phyloP scores from a whole-genome alignment of 2,113 vertebrate genomes.

The Notiomystis cincta region DNA sequence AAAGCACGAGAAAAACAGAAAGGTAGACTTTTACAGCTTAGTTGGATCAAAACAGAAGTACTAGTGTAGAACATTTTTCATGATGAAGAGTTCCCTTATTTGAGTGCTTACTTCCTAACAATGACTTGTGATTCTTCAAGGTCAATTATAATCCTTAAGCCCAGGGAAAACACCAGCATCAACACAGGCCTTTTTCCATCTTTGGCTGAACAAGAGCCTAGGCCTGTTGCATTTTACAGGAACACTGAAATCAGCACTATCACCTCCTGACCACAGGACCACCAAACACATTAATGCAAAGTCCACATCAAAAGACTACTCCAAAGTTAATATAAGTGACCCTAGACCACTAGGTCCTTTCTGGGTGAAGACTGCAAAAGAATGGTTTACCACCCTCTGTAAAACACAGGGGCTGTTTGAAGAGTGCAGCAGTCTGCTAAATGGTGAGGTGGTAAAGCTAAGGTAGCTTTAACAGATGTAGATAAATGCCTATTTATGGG shows the following conservation, averaged over 20 bases:
- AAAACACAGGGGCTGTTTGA: neutral
- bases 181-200: neutral
- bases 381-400: neutral
- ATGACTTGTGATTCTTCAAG: neutral
- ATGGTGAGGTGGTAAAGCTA: neutral
- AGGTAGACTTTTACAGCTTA: neutral
- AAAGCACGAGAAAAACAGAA: neutral
- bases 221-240: neutral
- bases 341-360: neutral
- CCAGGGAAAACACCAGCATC: neutral
- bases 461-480: neutral
- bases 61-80: neutral
- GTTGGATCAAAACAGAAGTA: neutral
- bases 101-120: neutral
- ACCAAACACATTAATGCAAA: fast-evolving
- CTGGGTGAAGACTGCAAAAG: neutral
- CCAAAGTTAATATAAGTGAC: neutral
- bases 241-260: neutral
- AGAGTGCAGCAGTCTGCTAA: neutral
- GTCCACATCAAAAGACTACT: neutral
- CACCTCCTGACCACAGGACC: neutral
- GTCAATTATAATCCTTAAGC: neutral
- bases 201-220: neutral
- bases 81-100: neutral
- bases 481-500: neutral